phyloP scores from a whole-genome alignment of 2,888 invertebrate species.

The Heliconius sara region DNA sequence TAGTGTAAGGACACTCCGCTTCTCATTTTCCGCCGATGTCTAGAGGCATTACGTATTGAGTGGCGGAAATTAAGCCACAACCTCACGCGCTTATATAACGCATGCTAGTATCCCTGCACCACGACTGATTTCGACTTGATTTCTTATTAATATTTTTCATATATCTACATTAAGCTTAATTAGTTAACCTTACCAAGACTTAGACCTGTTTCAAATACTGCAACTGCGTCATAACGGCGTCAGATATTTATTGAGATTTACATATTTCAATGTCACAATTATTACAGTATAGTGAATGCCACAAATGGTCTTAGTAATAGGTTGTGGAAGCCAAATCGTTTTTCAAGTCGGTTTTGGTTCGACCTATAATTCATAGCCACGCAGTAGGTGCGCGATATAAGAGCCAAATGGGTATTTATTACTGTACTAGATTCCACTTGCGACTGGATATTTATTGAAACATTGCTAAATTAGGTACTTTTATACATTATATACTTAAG shows the following conservation, averaged over 20 bases:
- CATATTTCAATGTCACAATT: constrained; percentile 12
- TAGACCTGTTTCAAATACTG: neutral
- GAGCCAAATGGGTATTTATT: constrained; percentile 28
- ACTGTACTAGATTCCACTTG: constrained; percentile 11
- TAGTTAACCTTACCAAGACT: too few relatives aligned
- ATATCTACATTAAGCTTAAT: too few relatives aligned
- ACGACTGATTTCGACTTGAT: too few relatives aligned
- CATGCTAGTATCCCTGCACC: too few relatives aligned
- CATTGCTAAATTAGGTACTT: neutral
- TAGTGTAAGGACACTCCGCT: too few relatives aligned
- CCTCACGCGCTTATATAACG: too few relatives aligned
- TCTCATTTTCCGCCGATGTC: too few relatives aligned
- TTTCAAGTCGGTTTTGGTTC: constrained; percentile 17
- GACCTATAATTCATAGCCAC: constrained; percentile 25
- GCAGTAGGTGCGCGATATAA: constrained; percentile 29
- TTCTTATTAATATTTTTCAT: too few relatives aligned
- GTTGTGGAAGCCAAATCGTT: constrained; percentile 20
- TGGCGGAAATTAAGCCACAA: too few relatives aligned
- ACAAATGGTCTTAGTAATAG: constrained; percentile 16
- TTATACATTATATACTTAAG: neutral
- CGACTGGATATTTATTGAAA: constrained; percentile 18
- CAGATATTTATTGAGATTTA: constrained; percentile 1
- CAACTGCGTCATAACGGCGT: neutral
- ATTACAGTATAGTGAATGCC: constrained; percentile 3
- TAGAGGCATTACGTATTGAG: too few relatives aligned